A percentile compares a stretch with the other conserved stretches of the same genome.
Conservation (phyloP, 2,888 invertebrate genomes). For the Tachystola acroxantha region DNA sequence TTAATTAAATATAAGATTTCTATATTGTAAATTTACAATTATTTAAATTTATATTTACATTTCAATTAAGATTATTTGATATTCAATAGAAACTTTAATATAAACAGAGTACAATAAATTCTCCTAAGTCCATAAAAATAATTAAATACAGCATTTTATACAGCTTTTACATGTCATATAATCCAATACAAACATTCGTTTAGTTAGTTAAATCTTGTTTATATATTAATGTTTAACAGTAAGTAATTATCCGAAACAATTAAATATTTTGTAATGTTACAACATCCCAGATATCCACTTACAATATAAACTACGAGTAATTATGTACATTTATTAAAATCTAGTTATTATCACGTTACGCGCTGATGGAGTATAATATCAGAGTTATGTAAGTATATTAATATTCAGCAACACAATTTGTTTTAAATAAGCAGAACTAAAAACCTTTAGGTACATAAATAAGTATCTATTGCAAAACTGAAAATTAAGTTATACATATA, state of each 20-base stretch:
- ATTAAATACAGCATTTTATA: slow-evolving; percentile 54
- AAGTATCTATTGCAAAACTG: no score
- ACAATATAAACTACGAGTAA: slow-evolving; percentile 45
- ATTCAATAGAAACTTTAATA: slow-evolving; percentile 35
- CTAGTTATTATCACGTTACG: slow-evolving; percentile 78
- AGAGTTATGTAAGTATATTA: no score
- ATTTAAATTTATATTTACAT: slow-evolving; percentile 29
- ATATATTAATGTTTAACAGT: slow-evolving; percentile 27
- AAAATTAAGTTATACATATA: no score
- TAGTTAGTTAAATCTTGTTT: slow-evolving; percentile 24
- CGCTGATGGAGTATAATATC: slow-evolving; percentile 34
- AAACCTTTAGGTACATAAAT: no score
- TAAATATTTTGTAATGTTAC: slow-evolving; percentile 38
- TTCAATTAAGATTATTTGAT: slow-evolving; percentile 31
- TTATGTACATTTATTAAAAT: slow-evolving; percentile 60
- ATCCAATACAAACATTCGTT: slow-evolving; percentile 43
- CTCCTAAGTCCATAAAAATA: slow-evolving; percentile 37
- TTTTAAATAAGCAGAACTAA: no score
- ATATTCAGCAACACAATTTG: no score
- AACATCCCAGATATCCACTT: slow-evolving; percentile 41
- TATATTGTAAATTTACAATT: no score
- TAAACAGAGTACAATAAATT: slow-evolving; percentile 27
- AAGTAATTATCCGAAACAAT: slow-evolving; percentile 33
- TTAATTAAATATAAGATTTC: slow-evolving; percentile 27
- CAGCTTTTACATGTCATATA: slow-evolving; percentile 37